Percentiles rank a stretch among this genome's conserved stretches.
These are phyloP conservation scores for Sminthurides aquaticus DNA, from an alignment of 2,888 invertebrate species.

Conservation along the genomic window DNA sequence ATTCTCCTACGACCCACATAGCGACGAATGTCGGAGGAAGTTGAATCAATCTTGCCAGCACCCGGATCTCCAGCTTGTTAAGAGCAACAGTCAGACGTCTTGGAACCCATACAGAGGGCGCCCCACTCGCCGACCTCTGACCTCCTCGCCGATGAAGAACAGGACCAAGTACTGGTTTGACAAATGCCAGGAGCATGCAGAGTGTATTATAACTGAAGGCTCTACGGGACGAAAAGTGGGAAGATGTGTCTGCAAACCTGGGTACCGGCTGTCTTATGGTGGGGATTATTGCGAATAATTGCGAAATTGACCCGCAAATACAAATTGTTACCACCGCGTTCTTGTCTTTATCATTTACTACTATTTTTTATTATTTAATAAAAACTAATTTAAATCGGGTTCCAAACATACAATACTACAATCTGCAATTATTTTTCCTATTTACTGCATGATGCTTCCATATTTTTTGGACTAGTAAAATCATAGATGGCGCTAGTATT, in stretches of 20 bases:
- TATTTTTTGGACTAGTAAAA: no score
- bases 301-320: no score
- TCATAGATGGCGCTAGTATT: not conserved
- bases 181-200: constrained; percentile 19
- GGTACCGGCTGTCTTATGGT: constrained; percentile 8
- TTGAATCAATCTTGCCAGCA: constrained; percentile 9
- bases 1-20: constrained; percentile 15
- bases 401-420: no score
- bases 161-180: constrained; percentile 8
- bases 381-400: no score
- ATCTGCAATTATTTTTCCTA: no score
- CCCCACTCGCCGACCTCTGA: not conserved
- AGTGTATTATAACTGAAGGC: constrained; percentile 1
- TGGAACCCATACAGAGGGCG: not conserved
- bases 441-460: no score
- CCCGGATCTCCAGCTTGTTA: not conserved
- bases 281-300: constrained; percentile 16
- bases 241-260: constrained; percentile 10
- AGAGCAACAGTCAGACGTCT: not conserved
- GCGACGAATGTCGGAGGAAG: constrained; percentile 14
- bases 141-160: not conserved
- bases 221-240: not conserved
- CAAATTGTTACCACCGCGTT: no score
- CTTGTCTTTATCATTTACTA: no score
- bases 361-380: no score